Conservation (phyloP, 1,140 invertebrate genomes). For the Melanaphis sacchari region DNA sequence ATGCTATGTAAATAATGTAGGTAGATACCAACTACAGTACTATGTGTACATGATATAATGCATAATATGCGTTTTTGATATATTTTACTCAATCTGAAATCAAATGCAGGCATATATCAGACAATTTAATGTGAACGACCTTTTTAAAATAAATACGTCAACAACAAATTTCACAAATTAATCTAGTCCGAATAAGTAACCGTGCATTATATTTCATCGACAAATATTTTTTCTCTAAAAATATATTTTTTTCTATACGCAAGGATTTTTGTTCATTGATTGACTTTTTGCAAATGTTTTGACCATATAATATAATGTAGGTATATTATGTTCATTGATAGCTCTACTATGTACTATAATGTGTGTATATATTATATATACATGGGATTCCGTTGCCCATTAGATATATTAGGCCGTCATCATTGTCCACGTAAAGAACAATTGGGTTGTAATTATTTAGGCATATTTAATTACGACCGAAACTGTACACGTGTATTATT, state of each 20-base stretch:
- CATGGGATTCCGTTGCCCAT: not conserved
- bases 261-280: not conserved
- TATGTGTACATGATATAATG: not conserved
- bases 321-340: not conserved
- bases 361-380: too few relatives aligned
- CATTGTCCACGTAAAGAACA: not conserved
- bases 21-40: not conserved
- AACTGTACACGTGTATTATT: not conserved
- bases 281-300: not conserved
- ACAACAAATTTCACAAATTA: not conserved
- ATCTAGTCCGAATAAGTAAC: not conserved
- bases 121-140: not conserved
- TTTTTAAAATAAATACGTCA: not conserved
- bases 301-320: not conserved
- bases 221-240: not conserved
- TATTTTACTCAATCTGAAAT: not conserved
- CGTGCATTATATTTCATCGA: not conserved
- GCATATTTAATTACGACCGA: not conserved
- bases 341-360: not conserved
- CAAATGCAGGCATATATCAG: not conserved
- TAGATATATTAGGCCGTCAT: not conserved
- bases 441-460: not conserved
- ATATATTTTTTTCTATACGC: not conserved
- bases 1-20: not conserved
- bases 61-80: not conserved